These are phyloP conservation scores for Caenorhabditis japonica DNA, from an alignment of 2,888 invertebrate genomes.

Conservation along the genomic window DNA sequence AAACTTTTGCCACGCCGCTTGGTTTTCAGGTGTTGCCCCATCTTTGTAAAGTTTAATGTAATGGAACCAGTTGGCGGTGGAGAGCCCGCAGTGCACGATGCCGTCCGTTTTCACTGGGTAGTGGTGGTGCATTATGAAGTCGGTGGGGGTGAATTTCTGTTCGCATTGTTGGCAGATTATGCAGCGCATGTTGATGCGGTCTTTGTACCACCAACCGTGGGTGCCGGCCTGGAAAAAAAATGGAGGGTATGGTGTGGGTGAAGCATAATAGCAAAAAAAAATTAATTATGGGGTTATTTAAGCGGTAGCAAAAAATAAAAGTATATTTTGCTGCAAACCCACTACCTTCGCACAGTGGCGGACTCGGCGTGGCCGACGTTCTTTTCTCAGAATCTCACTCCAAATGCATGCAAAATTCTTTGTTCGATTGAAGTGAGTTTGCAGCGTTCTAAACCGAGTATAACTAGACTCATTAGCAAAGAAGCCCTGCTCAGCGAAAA, in stretches of 20 bases:
- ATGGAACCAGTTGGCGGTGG: neutral
- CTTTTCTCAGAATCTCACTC: no score
- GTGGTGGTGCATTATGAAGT: slow-evolving; percentile 26
- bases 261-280: neutral
- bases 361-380: no score
- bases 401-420: no score
- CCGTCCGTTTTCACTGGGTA: neutral
- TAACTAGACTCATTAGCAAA: no score
- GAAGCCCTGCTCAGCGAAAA: no score
- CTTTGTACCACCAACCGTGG: slow-evolving; percentile 30
- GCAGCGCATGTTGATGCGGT: slow-evolving; percentile 21
- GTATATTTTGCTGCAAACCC: no score
- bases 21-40: slow-evolving; percentile 4
- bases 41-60: slow-evolving; percentile 1
- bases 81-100: slow-evolving; percentile 4
- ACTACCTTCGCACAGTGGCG: no score
- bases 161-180: slow-evolving; percentile 20
- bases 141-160: slow-evolving; percentile 20
- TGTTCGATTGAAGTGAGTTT: no score
- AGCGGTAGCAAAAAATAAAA: no score
- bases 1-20: slow-evolving; percentile 9
- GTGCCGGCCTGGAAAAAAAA: slow-evolving; percentile 10
- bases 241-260: neutral
- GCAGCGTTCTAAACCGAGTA: no score
- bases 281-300: neutral